Percentiles rank a stretch among this genome's conserved stretches.
Evolutionary conservation across 2,113 vertebrate species (phyloP).

Genomic region (Gymnorhina tibicen): DNA sequence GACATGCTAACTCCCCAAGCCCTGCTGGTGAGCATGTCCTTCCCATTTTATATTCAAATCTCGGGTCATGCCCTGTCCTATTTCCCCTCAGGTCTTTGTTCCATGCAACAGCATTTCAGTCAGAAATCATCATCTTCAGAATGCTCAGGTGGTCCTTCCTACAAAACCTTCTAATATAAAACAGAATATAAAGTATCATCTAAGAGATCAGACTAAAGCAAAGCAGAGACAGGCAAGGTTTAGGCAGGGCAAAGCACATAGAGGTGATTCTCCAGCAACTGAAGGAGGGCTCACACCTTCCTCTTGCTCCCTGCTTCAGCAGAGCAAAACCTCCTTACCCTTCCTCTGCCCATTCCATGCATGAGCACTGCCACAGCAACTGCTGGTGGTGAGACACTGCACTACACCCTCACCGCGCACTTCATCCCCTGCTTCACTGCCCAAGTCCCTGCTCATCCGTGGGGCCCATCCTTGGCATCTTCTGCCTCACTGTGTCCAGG

Average conservation of each 20-base stretch:
- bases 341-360: not conserved
- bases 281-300: not conserved
- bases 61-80: not conserved
- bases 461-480: not conserved
- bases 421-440: not conserved
- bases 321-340: not conserved
- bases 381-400: not conserved
- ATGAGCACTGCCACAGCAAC: not conserved
- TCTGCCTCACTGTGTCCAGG: fast-evolving
- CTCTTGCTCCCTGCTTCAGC: not conserved
- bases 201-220: not conserved
- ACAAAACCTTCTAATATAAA: not conserved
- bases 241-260: not conserved
- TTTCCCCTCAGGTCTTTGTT: not conserved
- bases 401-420: fast-evolving
- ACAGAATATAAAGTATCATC: not conserved
- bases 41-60: not conserved
- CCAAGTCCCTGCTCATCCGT: not conserved
- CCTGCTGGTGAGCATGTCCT: not conserved
- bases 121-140: not conserved
- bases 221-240: not conserved
- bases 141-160: not conserved
- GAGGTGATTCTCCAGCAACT: not conserved
- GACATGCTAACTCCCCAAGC: not conserved
- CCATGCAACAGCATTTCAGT: not conserved